A percentile compares a stretch with the other conserved stretches of the same genome.
Conservation (phyloP, 2,797 vertebrate genomes). For the Melanotaenia nigrans region DNA sequence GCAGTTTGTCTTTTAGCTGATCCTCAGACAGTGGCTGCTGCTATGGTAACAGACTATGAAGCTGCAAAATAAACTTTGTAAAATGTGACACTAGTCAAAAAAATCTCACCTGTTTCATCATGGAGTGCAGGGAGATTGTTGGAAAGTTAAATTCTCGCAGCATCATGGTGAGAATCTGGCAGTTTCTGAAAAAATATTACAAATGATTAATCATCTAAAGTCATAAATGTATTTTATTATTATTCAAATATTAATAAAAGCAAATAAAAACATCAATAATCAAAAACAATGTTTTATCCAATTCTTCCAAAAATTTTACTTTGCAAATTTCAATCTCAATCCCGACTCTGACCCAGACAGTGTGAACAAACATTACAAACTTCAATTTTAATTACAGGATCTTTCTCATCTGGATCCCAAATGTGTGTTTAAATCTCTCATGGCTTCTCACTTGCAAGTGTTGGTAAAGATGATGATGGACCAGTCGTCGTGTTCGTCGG, state of each 20-base stretch:
- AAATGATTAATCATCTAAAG: not conserved
- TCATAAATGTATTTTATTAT: not conserved
- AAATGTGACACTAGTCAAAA: not conserved
- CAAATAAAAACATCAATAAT: not conserved
- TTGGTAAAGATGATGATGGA: conserved; percentile 95
- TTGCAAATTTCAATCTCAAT: not conserved
- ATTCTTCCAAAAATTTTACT: not conserved
- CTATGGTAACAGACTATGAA: not conserved
- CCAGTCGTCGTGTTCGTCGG: conserved; percentile 92
- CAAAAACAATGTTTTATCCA: not conserved
- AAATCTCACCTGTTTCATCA: conserved; percentile 94
- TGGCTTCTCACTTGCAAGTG: conserved; percentile 93
- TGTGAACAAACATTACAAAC: not conserved
- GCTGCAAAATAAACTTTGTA: not conserved
- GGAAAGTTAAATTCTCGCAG: conserved; percentile 89
- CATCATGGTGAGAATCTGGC: conserved; percentile 97
- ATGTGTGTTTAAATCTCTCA: too few relatives aligned
- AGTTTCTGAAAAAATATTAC: conserved; percentile 80
- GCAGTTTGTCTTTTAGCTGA: not conserved
- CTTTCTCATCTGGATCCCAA: not conserved
- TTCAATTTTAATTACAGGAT: not conserved
- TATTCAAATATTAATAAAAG: not conserved
- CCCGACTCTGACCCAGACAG: not conserved
- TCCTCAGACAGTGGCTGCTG: not conserved
- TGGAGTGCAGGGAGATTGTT: conserved; percentile 91